A percentile compares a stretch with the other conserved stretches of the same genome.
Evolutionary conservation across 2,888 invertebrate species (phyloP).

Genomic region (Lasioglossum villosulum): DNA sequence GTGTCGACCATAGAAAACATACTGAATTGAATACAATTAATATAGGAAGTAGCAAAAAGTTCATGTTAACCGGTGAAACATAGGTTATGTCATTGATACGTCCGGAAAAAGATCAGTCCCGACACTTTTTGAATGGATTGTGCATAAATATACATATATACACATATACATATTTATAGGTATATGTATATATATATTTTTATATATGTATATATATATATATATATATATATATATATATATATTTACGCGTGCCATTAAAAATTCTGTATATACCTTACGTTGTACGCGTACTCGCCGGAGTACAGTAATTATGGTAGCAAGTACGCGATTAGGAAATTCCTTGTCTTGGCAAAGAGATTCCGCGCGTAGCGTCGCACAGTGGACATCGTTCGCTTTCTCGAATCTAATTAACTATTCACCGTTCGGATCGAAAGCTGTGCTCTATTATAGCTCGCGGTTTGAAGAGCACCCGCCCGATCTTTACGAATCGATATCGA

Average conservation of each 20-base stretch:
- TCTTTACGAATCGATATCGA: conserved; percentile 38
- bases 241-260: conserved; percentile 47
- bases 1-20: neutral
- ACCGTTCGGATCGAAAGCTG: conserved; percentile 48
- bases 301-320: conserved; percentile 21
- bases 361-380: conserved; percentile 35
- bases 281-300: conserved; percentile 28
- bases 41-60: neutral
- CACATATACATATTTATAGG: conserved; percentile 9
- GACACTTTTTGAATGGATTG: neutral
- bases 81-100: neutral
- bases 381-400: conserved; percentile 48
- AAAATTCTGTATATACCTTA: conserved; percentile 48
- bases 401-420: conserved; percentile 41
- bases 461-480: conserved; percentile 43
- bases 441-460: conserved; percentile 33
- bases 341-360: conserved; percentile 43
- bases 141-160: conserved; percentile 36
- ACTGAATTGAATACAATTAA: neutral
- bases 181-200: conserved; percentile 36
- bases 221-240: conserved; percentile 39
- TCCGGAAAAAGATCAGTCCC: neutral
- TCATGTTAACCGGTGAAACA: neutral
- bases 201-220: conserved; percentile 30
- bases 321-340: conserved; percentile 56